Percentiles rank a stretch among this genome's conserved stretches.
Evolutionary conservation across 2,888 invertebrate species (phyloP).

Genomic region (Phaedon cochleariae): DNA sequence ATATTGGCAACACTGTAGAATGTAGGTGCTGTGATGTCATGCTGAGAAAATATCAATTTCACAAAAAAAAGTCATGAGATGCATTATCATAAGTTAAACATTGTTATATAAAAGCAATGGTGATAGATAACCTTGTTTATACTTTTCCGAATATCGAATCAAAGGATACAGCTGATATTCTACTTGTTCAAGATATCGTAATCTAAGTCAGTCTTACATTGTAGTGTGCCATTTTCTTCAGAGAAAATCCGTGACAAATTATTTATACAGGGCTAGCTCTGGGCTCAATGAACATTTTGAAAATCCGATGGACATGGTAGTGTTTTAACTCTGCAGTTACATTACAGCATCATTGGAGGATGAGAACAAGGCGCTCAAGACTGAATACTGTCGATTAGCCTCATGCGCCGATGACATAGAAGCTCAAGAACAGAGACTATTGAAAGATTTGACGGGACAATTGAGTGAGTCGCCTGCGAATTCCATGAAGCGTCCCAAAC

Average conservation of each 20-base stretch:
- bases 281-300: no score
- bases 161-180: neutral
- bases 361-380: constrained; percentile 84
- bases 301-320: no score
- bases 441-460: constrained; percentile 88
- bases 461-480: constrained; percentile 73
- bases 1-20: no score
- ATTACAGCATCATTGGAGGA: constrained; percentile 73
- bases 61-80: neutral
- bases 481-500: no score
- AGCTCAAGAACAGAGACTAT: constrained; percentile 86
- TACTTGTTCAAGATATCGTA: no score
- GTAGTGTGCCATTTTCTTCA: no score
- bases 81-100: neutral
- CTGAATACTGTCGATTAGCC: constrained; percentile 82
- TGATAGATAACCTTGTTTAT: neutral
- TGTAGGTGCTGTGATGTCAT: no score
- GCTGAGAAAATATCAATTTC: no score
- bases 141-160: neutral
- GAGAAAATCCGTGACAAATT: no score
- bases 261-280: no score
- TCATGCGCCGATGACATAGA: constrained; percentile 87
- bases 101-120: neutral
- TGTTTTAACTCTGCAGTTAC: neutral
- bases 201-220: no score